A percentile compares a stretch with the other conserved stretches of the same genome.
phyloP scores from a whole-genome alignment of 2,797 vertebrate genomes.

The Rhinoraja longicauda region DNA sequence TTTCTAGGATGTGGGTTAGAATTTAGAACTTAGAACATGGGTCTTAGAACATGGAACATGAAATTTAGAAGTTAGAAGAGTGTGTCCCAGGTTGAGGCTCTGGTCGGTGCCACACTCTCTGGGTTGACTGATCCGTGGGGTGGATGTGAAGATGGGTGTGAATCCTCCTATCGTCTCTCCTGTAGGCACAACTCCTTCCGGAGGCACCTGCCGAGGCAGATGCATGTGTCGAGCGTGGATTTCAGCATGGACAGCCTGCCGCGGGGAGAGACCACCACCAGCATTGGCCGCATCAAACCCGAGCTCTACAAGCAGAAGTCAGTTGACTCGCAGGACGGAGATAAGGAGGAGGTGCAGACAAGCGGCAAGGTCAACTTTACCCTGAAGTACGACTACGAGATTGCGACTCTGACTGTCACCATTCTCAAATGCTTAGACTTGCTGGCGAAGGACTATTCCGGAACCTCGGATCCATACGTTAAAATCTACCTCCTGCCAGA shows the following conservation, averaged over 20 bases:
- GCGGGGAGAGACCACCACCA: constrained; percentile 83
- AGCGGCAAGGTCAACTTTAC: constrained; percentile 92
- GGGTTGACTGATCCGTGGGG: no score
- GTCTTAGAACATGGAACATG: no score
- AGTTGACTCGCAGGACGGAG: constrained; percentile 81
- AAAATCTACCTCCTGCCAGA: constrained; percentile 97
- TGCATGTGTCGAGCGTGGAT: constrained; percentile 94
- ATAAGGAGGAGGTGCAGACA: constrained; percentile 71
- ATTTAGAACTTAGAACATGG: no score
- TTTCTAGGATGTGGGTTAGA: no score
- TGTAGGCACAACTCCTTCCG: constrained; percentile 94
- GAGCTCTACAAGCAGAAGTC: constrained; percentile 98
- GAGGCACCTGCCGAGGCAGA: constrained; percentile 89
- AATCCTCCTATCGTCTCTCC: constrained; percentile 40
- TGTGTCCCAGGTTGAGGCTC: no score
- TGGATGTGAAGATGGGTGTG: constrained; percentile 39
- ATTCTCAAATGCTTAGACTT: constrained; percentile 91
- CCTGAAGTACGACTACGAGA: constrained; percentile 86
- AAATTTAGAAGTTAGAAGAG: background rate
- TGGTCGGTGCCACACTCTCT: no score
- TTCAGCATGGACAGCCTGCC: constrained; percentile 81
- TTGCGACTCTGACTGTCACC: constrained; percentile 80
- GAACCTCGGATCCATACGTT: constrained; percentile 93
- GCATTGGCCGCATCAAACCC: constrained; percentile 92
- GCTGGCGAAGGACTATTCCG: constrained; percentile 92